phyloP scores from a whole-genome alignment of 1,140 invertebrate species.

The Vollenhovia emeryi region DNA sequence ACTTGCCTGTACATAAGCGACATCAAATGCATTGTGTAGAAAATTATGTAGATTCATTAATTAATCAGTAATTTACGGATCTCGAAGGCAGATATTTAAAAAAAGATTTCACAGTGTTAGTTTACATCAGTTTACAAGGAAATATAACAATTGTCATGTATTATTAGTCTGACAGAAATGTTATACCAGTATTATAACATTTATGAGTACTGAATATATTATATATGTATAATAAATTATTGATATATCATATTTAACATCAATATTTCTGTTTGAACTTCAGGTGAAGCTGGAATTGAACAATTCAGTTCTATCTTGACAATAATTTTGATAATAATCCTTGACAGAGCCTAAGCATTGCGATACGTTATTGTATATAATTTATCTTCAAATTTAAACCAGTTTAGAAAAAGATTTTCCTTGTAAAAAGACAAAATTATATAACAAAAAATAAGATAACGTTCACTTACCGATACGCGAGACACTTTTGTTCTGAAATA shows the following conservation, averaged over 20 bases:
- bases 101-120: slow-evolving; percentile 17
- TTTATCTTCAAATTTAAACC: not conserved
- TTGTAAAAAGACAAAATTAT: slow-evolving; percentile 73
- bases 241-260: slow-evolving; percentile 9
- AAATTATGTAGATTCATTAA: not conserved
- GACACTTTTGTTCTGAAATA: slow-evolving; percentile 82
- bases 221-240: slow-evolving; percentile 9
- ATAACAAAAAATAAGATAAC: slow-evolving; percentile 68
- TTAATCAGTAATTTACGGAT: slow-evolving; percentile 67
- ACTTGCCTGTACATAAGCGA: not conserved
- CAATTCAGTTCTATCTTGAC: not conserved
- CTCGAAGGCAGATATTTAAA: slow-evolving; percentile 14
- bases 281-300: slow-evolving; percentile 4
- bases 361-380: not conserved
- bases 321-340: not conserved
- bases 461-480: slow-evolving; percentile 78
- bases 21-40: not conserved
- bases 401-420: slow-evolving; percentile 61
- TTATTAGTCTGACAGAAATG: not conserved
- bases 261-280: not conserved
- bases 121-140: slow-evolving; percentile 69
- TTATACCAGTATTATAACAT: not conserved
- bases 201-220: not conserved
- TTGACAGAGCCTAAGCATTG: not conserved
- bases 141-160: slow-evolving; percentile 30